Percentiles rank a stretch among this genome's conserved stretches.
Evolutionary conservation across 2,888 invertebrate genomes (phyloP).

Genomic region (Lomographa bimaculata): DNA sequence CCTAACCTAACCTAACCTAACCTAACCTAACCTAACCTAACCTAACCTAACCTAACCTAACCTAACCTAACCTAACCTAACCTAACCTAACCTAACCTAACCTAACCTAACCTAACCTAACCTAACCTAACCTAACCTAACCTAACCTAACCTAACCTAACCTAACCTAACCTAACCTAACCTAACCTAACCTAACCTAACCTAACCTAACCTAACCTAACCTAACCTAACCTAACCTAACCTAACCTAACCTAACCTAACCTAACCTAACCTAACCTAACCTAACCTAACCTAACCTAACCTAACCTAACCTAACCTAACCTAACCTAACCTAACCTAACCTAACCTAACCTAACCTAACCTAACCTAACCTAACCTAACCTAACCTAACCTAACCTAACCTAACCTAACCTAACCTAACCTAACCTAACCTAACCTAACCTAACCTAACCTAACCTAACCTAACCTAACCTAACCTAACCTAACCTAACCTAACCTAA

Average conservation of each 20-base stretch:
- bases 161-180: conserved; percentile 24
- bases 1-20: conserved; percentile 29
- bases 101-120: conserved; percentile 28
- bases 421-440: conserved; percentile 29
- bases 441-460: conserved; percentile 29
- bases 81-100: conserved; percentile 26
- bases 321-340: conserved; percentile 26
- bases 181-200: conserved; percentile 28
- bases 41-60: conserved; percentile 36
- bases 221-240: conserved; percentile 27
- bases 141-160: conserved; percentile 28
- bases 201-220: conserved; percentile 27
- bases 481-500: conserved; percentile 37
- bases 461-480: conserved; percentile 31
- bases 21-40: conserved; percentile 29
- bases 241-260: conserved; percentile 28
- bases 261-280: conserved; percentile 28
- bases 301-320: conserved; percentile 28
- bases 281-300: conserved; percentile 27
- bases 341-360: conserved; percentile 26
- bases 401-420: conserved; percentile 30
- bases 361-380: conserved; percentile 26
- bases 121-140: conserved; percentile 28
- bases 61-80: conserved; percentile 33
- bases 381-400: conserved; percentile 28